Base-by-base conservation (phyloP, 2,113 vertebrate species). In the Echinops telfairi region DNA sequence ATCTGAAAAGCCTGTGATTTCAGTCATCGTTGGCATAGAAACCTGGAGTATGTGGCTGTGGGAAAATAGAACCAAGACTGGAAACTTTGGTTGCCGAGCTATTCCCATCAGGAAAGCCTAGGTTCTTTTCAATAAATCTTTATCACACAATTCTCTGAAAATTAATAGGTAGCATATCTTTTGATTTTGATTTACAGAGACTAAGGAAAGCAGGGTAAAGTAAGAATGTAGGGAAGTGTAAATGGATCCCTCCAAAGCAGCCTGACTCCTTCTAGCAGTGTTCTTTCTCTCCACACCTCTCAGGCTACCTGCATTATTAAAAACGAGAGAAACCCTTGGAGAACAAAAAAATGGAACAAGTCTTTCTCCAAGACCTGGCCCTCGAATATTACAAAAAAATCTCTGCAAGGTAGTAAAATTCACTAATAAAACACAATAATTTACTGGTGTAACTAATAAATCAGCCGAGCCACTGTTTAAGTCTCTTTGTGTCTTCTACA, bases 11-110 rank as follows among this genome's bases (percentile, higher is more conserved):
- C 20, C 77, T 89, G 85, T 92, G 64, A 93, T 20, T 94, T 91
- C 60, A 90, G 22, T 82, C 8, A 0, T 95, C 92, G 94, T 62
- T 53, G 47, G 47, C 87, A 89, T 71, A 82, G 70, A 97, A 97
- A 95, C 81, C 78, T 70, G 33, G 11, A 82, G n/a, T 96, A 92
- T 85, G 86, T 66, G 60, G 70, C 64, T 86, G 25, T 81, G 57
- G 20, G 57, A 95, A 94, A 93, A 96, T n/a, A 93, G 66, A 96
- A 96, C 14, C 23, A 95, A 92, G 71, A 86, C 33, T 90, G 75
- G 85, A 47, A 95, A 97, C 96, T 70, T 40, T 95, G 89, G 22
- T 92, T 90, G 53, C 93, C 0, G 8, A 94, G 92, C 33, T 89
- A 70, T 89, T 92, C 93, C 79, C 95, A 92, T 84, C 76, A 92